Conservation (phyloP, 1,140 invertebrate genomes). For the Propsilocerus akamusi region DNA sequence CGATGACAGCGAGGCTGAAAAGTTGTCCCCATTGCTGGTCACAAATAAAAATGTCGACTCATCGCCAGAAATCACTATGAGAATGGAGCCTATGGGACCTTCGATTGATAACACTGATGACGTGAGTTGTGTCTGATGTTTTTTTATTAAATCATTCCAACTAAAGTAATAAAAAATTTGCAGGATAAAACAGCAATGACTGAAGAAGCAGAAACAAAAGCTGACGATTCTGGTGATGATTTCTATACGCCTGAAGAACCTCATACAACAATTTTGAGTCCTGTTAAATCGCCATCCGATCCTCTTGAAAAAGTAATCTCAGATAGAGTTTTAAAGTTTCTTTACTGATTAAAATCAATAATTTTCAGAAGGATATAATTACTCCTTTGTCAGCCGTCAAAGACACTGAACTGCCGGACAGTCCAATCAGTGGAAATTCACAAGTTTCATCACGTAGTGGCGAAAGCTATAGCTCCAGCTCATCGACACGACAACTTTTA, state of each 20-base stretch:
- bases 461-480: slow-evolving; percentile 50
- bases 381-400: neutral
- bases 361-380: slow-evolving; percentile 13
- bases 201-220: slow-evolving; percentile 11
- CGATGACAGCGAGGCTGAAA: slow-evolving; percentile 63
- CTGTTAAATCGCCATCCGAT: neutral
- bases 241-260: slow-evolving; percentile 19
- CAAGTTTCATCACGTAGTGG: slow-evolving; percentile 46
- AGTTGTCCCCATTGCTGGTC: slow-evolving; percentile 52
- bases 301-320: neutral
- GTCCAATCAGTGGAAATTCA: slow-evolving; percentile 33
- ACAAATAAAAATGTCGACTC: slow-evolving; percentile 23
- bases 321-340: neutral
- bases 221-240: slow-evolving; percentile 8
- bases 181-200: slow-evolving; percentile 15
- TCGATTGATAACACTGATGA: slow-evolving; percentile 35
- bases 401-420: slow-evolving; percentile 25
- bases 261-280: slow-evolving; percentile 5
- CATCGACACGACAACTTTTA: slow-evolving; percentile 44
- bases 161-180: slow-evolving; percentile 17
- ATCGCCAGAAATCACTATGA: slow-evolving; percentile 15
- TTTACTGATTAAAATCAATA: slow-evolving; percentile 2
- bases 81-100: slow-evolving; percentile 28
- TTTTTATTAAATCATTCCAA: slow-evolving; percentile 16
- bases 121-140: slow-evolving; percentile 11